Base-by-base conservation (phyloP, 2,888 invertebrate genomes). In the Drosophila sordidapex region DNA sequence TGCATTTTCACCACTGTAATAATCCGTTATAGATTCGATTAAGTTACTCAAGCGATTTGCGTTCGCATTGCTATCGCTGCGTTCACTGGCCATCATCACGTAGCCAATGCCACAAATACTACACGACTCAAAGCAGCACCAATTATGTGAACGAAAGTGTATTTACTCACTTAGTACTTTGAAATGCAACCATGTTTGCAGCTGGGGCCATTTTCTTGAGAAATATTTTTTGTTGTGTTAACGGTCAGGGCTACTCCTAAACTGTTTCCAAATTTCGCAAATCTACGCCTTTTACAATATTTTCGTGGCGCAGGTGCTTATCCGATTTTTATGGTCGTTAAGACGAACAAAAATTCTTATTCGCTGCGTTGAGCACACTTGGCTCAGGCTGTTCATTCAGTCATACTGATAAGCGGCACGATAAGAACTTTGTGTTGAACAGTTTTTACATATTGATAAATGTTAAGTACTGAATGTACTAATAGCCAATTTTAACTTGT, bases 181-280 rank as follows among this genome's bases (percentile, higher is more conserved):
- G n/a, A 29, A 68, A 49, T 71, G 75, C 79, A 82, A 69, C 82
- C 80, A 79, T 82, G 68, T 66, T 66, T 64, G n/a, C 31, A 35
- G 52, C 13, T 74, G 25, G n/a, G 4, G 27, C 25, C 38, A 25
- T 46, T 25, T 15, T 8, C 4, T 15, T 46, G 15, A 15, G 8
- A 25, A 25, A 8, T 8, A 25, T 25, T 29, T 60, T 54, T 35
- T 25, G 61, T 38, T 73, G 63, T 38, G 74, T 66, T 74, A 74
- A 74, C 79, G 66, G 75, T 53, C 63, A 69, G 79, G 69, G 46
- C 21, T 52, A 10, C n/a, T 56, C 52, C 59, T 52, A 31, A 79
- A 82, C 85, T 82, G 85, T 38, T 67, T 48, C 15, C 33, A 70
- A 59, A 54, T 27, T 54, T 6, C 21, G n/a, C 8, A 36, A 53